Base-by-base conservation (phyloP, 35 echinoderm and acorn worm species). In the Holothuria glaberrima region DNA sequence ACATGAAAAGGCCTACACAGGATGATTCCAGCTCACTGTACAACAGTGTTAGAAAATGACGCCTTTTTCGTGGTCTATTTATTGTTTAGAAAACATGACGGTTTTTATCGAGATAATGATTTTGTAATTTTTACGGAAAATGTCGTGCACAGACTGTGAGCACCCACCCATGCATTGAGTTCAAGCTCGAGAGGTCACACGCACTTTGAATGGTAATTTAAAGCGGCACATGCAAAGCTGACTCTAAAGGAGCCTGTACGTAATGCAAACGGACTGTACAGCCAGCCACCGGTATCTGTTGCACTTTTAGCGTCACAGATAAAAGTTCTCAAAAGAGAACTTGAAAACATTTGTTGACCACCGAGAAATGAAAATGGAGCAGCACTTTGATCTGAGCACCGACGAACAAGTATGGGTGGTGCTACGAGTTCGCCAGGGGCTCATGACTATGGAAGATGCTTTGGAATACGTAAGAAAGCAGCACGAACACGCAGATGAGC, bases 381-480 rank as follows among this genome's bases (percentile, higher is more conserved):
- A 74, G 22, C 86, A 90, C 29, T 94, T 94, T 58, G 71, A 94
- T 22, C 86, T 97, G 64, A 97, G 95, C 67, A 97, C 92, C 1
- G 95, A 97, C 78, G 95, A 97, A 84, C 95, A 97, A 80, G 87
- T 97, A 83, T 97, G 95, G 95, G 95, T 97, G 50, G 93, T 97
- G 89, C 79, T 97, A 29, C 89, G 84, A 41, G 92, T 97, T 58
- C 94, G 93, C 44, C 92, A 97, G 86, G 95, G 95, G 71, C 73
- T 91, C 0, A 97, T 97, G 95, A 86, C 92, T 29, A 94, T 97
- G 88, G 95, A 97, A 72, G 95, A 97, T 59, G 95, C 95, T 21
- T 76, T 97, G 89, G 95, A 97, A 68, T 97, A 97, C 88, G 95
- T 97, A 22, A 48, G 92, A 59, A 87, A 91, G 56, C 95, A 97